phyloP scores from a whole-genome alignment of 2,797 vertebrate species.

The Peromyscus attwateri region DNA sequence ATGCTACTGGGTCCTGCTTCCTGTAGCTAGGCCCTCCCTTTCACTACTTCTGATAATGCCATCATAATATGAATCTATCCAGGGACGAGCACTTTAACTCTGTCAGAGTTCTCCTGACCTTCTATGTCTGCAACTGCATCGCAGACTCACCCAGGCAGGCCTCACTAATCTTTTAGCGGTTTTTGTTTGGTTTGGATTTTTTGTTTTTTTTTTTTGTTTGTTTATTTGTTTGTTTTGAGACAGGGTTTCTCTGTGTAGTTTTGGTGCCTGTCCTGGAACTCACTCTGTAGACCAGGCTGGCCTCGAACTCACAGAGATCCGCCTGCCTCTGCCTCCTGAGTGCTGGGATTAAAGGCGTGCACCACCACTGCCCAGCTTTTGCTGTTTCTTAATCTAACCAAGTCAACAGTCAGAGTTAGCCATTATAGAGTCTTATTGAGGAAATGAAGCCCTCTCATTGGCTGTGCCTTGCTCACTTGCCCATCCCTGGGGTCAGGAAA shows the following conservation, averaged over 20 bases:
- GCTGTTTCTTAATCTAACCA: neutral
- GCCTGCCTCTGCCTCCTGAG: too few relatives aligned
- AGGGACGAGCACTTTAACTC: neutral
- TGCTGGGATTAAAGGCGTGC: too few relatives aligned
- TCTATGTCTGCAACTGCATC: neutral
- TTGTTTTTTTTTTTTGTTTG: too few relatives aligned
- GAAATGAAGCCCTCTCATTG: neutral
- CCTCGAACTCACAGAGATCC: too few relatives aligned
- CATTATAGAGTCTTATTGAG: neutral
- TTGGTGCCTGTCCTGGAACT: too few relatives aligned
- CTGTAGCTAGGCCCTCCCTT: neutral
- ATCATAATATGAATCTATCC: neutral
- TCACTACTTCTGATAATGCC: neutral
- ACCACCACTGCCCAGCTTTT: too few relatives aligned
- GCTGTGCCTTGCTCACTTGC: neutral
- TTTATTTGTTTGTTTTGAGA: too few relatives aligned
- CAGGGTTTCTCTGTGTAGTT: too few relatives aligned
- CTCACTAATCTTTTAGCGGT: neutral
- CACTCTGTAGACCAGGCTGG: too few relatives aligned
- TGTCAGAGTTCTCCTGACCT: neutral
- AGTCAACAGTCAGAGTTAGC: neutral
- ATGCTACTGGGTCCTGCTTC: neutral
- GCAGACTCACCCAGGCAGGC: neutral
- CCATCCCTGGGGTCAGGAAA: neutral
- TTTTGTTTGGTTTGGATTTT: too few relatives aligned